Conservation (phyloP, 2,888 invertebrate species). For the Cheilosia grossa region DNA sequence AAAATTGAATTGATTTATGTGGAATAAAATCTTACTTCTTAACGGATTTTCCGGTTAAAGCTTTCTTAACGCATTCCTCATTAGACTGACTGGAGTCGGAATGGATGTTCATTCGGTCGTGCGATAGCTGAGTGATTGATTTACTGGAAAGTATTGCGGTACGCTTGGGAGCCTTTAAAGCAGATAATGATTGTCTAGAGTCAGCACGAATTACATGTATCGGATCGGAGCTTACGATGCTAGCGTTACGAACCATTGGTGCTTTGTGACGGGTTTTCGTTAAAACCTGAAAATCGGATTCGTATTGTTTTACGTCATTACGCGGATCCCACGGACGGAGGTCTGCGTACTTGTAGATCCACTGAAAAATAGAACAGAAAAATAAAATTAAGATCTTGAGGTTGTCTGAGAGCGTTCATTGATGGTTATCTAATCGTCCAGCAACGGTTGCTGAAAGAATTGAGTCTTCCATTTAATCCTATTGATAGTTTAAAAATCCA, state of each 20-base stretch:
- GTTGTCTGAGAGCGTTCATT: too few relatives aligned
- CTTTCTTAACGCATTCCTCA: slow-evolving; percentile 77
- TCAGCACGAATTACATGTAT: slow-evolving; percentile 84
- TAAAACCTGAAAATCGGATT: slow-evolving; percentile 90
- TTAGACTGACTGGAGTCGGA: slow-evolving; percentile 84
- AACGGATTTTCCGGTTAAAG: slow-evolving; percentile 71
- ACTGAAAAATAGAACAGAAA: slow-evolving; percentile 79
- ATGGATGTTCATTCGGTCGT: slow-evolving; percentile 84
- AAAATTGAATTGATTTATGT: not conserved
- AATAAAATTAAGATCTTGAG: not conserved
- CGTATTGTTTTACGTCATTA: slow-evolving; percentile 94
- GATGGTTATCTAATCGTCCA: too few relatives aligned
- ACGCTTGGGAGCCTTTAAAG: slow-evolving; percentile 78
- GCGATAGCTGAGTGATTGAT: slow-evolving; percentile 79
- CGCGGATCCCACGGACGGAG: slow-evolving; percentile 94
- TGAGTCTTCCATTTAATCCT: too few relatives aligned
- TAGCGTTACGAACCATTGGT: slow-evolving; percentile 89
- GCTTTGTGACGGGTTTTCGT: slow-evolving; percentile 91
- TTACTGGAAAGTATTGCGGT: slow-evolving; percentile 83
- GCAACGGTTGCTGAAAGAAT: too few relatives aligned
- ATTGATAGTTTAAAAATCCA: too few relatives aligned
- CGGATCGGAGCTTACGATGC: slow-evolving; percentile 88
- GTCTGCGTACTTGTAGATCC: slow-evolving; percentile 91
- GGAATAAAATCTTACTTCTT: slow-evolving; percentile 76
- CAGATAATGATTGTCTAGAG: slow-evolving; percentile 84